phyloP scores from a whole-genome alignment of 1,140 invertebrate genomes.

The Lithobius niger region DNA sequence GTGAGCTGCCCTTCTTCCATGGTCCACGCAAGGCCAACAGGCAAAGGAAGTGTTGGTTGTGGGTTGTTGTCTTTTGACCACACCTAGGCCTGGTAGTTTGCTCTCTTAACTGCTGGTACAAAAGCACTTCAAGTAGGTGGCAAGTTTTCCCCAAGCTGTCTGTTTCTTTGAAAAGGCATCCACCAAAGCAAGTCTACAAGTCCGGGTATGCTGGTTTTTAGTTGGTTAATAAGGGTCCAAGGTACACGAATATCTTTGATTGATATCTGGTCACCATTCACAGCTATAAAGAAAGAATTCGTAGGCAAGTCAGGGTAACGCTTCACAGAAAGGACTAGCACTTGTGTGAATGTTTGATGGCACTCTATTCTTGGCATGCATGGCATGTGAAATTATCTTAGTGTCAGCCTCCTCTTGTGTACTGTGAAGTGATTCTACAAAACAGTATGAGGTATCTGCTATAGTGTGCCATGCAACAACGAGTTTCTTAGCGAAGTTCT shows the following conservation, averaged over 20 bases:
- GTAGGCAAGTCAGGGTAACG: background rate
- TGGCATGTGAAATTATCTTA: background rate
- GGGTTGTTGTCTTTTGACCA: too few species aligned
- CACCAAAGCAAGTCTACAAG: background rate
- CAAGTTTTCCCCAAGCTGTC: background rate
- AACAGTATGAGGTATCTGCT: background rate
- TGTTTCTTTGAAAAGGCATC: background rate
- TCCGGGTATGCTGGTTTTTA: background rate
- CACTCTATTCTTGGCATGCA: background rate
- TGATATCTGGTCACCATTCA: background rate
- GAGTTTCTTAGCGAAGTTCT: too few species aligned
- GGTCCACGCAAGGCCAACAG: background rate
- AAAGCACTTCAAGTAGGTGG: background rate
- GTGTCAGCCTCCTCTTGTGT: background rate
- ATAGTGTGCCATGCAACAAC: background rate
- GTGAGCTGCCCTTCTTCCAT: background rate
- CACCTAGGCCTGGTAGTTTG: too few species aligned
- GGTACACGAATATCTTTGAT: background rate
- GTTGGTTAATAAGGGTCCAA: background rate
- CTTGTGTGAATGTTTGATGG: background rate
- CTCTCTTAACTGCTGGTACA: background rate
- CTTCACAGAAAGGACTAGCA: background rate
- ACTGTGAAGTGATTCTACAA: background rate
- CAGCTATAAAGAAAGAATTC: background rate
- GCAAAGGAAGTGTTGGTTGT: too few species aligned